These are phyloP conservation scores for Polymixis flavicincta DNA, from an alignment of 2,888 invertebrate species.

Conservation along the genomic window DNA sequence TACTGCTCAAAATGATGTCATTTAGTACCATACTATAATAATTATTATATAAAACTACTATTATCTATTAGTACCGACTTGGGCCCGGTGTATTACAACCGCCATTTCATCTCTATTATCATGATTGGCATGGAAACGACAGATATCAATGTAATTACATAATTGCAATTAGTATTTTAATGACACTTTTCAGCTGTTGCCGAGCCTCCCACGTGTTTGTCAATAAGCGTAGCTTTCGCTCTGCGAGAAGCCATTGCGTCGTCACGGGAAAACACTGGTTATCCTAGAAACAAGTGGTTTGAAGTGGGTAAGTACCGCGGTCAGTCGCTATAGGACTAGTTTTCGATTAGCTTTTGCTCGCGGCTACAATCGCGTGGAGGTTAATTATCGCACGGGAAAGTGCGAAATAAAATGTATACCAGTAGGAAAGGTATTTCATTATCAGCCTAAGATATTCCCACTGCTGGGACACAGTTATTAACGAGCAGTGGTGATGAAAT, in stretches of 20 bases:
- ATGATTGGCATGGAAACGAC: not conserved
- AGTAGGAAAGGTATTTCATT: too few species aligned
- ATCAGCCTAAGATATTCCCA: too few species aligned
- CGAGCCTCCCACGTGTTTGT: conserved; percentile 88
- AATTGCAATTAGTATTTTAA: not conserved
- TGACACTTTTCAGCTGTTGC: conserved; percentile 82
- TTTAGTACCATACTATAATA: not conserved
- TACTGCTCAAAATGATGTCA: not conserved
- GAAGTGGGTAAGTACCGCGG: conserved; percentile 88
- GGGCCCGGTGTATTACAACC: not conserved
- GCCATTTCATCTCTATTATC: not conserved
- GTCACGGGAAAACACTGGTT: conserved; percentile 91
- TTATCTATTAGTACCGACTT: not conserved
- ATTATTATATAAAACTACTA: too few species aligned
- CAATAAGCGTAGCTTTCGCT: conserved; percentile 90
- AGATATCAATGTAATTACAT: not conserved
- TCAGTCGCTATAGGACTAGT: not conserved
- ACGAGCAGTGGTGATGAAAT: too few species aligned
- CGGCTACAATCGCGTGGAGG: too few species aligned
- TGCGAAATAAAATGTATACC: too few species aligned
- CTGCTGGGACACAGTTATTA: too few species aligned
- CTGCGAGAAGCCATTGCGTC: conserved; percentile 92
- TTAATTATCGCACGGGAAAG: too few species aligned
- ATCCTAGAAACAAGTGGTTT: conserved; percentile 89
- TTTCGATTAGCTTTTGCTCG: not conserved